These are phyloP conservation scores for Nerophis ophidion DNA, from an alignment of 2,113 vertebrate genomes.

Conservation along the genomic window DNA sequence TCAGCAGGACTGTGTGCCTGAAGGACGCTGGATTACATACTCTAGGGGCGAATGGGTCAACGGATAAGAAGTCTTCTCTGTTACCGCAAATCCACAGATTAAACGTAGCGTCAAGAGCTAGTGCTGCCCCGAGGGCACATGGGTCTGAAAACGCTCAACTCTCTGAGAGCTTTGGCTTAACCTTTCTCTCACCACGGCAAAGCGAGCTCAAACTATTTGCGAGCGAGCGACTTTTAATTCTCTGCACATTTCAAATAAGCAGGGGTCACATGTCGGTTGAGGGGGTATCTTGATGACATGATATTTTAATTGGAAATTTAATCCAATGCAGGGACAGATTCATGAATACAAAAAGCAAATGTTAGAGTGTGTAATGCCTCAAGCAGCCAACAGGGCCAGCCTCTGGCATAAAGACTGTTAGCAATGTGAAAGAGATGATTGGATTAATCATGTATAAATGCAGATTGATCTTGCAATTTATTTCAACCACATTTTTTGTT, in stretches of 20 bases:
- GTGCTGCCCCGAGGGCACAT: slow-evolving; percentile 49
- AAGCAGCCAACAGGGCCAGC: slow-evolving; percentile 11
- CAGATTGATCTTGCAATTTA: too few species aligned
- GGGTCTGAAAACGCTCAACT: slow-evolving; percentile 56
- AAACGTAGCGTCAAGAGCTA: slow-evolving; percentile 59
- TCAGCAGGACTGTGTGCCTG: slow-evolving; percentile 51
- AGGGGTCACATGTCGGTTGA: slow-evolving; percentile 47
- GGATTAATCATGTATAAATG: too few species aligned
- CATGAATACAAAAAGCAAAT: slow-evolving; percentile 30
- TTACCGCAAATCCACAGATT: slow-evolving; percentile 76
- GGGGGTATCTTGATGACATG: slow-evolving; percentile 53
- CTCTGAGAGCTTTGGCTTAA: slow-evolving; percentile 61
- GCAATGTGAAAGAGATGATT: slow-evolving; percentile 2
- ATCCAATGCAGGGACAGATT: slow-evolving; percentile 50
- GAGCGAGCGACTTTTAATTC: slow-evolving; percentile 56
- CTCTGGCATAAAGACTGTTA: slow-evolving; percentile 12
- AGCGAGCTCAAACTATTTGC: slow-evolving; percentile 13
- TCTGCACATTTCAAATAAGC: slow-evolving; percentile 44
- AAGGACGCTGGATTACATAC: slow-evolving; percentile 61
- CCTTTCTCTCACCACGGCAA: slow-evolving; percentile 50
- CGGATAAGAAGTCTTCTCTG: slow-evolving; percentile 75
- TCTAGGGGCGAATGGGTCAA: slow-evolving; percentile 61
- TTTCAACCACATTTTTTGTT: too few species aligned
- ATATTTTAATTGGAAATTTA: slow-evolving; percentile 75
- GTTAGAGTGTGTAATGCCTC: slow-evolving; percentile 9